Percentiles rank a stretch among this genome's conserved stretches.
Conservation (phyloP, 2,797 vertebrate species). For the Melopsittacus undulatus region DNA sequence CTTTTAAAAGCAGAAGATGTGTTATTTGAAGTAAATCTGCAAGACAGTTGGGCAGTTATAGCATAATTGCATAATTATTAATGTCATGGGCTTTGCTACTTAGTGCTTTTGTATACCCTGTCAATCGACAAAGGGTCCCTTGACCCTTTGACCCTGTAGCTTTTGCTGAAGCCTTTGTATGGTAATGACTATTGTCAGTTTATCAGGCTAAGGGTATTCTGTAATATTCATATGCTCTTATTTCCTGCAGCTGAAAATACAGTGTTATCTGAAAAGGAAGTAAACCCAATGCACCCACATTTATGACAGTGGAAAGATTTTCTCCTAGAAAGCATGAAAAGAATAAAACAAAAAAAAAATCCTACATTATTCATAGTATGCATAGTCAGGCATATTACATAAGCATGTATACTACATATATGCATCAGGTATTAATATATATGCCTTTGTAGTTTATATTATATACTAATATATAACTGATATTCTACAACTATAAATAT, state of each 20-base stretch:
- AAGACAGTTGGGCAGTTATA: neutral
- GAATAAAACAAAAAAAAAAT: neutral
- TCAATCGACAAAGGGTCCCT: neutral
- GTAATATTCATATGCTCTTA: neutral
- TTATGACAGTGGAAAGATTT: neutral
- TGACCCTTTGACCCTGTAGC: neutral
- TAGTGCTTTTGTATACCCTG: neutral
- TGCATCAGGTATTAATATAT: neutral
- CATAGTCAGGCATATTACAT: neutral
- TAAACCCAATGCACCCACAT: neutral
- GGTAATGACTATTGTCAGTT: neutral
- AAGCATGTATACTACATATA: neutral
- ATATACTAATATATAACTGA: neutral
- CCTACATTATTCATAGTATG: neutral
- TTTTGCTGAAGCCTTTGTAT: neutral
- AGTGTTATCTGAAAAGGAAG: neutral
- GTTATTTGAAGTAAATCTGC: neutral
- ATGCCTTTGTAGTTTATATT: neutral
- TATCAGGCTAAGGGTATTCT: neutral
- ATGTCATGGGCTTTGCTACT: neutral
- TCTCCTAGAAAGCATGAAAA: neutral
- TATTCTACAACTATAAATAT: neutral
- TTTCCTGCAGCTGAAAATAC: neutral
- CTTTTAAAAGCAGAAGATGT: neutral
- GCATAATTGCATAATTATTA: neutral